Conservation (phyloP, 2,113 vertebrate genomes). For the Motacilla tschutschensis region DNA sequence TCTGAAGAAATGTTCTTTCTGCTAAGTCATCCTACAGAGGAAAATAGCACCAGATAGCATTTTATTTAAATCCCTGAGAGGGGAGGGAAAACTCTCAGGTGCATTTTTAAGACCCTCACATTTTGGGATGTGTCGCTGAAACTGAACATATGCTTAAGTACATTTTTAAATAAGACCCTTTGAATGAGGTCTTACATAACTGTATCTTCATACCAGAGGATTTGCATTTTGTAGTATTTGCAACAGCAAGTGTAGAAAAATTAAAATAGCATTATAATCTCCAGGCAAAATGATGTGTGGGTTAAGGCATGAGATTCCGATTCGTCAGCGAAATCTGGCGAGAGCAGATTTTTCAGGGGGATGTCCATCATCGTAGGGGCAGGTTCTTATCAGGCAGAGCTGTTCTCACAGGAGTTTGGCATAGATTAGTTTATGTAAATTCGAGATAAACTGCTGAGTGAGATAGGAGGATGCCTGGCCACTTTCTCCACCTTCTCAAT, state of each 20-base stretch:
- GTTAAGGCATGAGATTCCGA: conserved; percentile 14
- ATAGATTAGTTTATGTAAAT: neutral
- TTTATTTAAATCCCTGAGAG: neutral
- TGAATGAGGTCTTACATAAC: conserved; percentile 31
- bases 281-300: conserved; percentile 34
- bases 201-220: conserved; percentile 29
- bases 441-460: neutral
- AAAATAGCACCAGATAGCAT: neutral
- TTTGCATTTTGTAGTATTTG: conserved; percentile 42
- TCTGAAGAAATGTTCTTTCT: conserved; percentile 24
- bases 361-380: neutral
- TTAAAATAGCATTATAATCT: conserved; percentile 48
- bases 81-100: neutral
- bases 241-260: conserved; percentile 25
- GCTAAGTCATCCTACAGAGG: conserved; percentile 45
- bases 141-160: conserved; percentile 12
- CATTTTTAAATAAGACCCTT: conserved; percentile 30
- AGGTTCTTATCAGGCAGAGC: conserved; percentile 15
- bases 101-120: conserved; percentile 23
- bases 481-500: conserved; percentile 4
- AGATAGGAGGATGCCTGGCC: neutral
- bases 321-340: neutral
- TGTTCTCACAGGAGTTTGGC: neutral
- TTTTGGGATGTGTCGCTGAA: neutral
- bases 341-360: neutral